phyloP scores from a whole-genome alignment of 2,797 vertebrate species.

The Spea hammondii region DNA sequence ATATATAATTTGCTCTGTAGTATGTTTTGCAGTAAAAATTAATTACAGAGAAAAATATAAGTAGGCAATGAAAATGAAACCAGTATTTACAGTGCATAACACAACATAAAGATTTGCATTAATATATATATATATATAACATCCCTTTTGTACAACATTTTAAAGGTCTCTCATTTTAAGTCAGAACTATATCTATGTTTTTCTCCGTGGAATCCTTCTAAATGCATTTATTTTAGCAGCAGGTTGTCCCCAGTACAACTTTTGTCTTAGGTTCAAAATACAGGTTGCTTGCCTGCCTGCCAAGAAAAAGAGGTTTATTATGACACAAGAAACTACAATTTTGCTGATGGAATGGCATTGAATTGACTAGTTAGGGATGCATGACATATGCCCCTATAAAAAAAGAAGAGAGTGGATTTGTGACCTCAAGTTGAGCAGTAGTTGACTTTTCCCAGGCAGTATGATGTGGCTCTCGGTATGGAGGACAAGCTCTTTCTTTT shows the following conservation, averaged over 20 bases:
- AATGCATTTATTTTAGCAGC: not conserved
- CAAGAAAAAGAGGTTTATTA: conserved; percentile 16
- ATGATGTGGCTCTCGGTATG: not conserved
- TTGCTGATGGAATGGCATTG: conserved; percentile 1
- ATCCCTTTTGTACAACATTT: too few relatives aligned
- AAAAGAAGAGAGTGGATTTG: conserved; percentile 7
- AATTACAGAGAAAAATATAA: too few relatives aligned
- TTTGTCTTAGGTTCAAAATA: conserved; percentile 5
- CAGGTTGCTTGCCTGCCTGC: conserved; percentile 1
- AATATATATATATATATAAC: too few relatives aligned
- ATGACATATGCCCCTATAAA: not conserved
- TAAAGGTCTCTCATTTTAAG: too few relatives aligned
- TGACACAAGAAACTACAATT: not conserved
- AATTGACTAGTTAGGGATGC: conserved; percentile 4
- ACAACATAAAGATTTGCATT: too few relatives aligned
- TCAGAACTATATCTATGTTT: not conserved
- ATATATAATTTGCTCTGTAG: too few relatives aligned
- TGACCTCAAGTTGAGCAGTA: conserved; percentile 6
- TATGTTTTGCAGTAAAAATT: too few relatives aligned
- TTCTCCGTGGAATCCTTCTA: not conserved
- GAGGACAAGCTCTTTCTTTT: not conserved
- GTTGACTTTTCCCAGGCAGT: conserved; percentile 1
- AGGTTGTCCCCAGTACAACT: not conserved
- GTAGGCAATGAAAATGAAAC: too few relatives aligned
- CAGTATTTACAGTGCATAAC: too few relatives aligned